Evolutionary conservation across 53 echinoderm and acorn worm genomes (phyloP), one percentile per base, ranked within the genome.

Genomic region (Holothuria scabra): DNA sequence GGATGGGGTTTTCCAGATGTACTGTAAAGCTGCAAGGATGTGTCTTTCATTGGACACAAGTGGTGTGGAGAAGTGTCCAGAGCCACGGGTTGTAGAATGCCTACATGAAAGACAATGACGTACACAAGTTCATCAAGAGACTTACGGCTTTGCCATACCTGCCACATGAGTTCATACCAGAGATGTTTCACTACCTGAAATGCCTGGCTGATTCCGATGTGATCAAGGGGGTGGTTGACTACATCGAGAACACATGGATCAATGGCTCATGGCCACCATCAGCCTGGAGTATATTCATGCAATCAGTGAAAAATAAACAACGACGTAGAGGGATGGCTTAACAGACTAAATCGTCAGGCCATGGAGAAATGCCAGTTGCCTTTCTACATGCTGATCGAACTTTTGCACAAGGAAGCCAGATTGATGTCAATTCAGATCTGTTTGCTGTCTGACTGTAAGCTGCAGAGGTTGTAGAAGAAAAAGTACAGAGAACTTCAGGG

Each of bases 261-360:
- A 38, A 86, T 13, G 86, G 64, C 7, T 6, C 35, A 6, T 67
- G 66, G 86, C 29, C 31, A 19, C 66, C 65, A 59, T 28, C 11
- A 20, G 31, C 62, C 24, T 85, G 85, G 85, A 46, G 72, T 23
- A 62, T 76, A 5, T 85, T 76, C 76, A 29, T 22, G 18, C 46
- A 80, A 22, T 38, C 86, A 12, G 66, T 86, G 5, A 22, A 66
- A n/a, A 2, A 86, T 79, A n/a, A 86, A 86, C 80, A 80, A 86
- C 55, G 86, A 86, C 46, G 86, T 86, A 20, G 86, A 86, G 61
- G 86, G 86, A 13, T 86, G 86, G 86, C 86, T 80, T 35, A n/a
- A 44, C 16, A 28, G 24, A 22, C 28, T 86, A 19, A 86, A 86
- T 18, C 44, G 80, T 52, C 80, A 60, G 33, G 59, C 48, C 30